These are phyloP conservation scores for Vicugna pacos DNA, from an alignment of 2,113 vertebrate genomes.

Conservation along the genomic window DNA sequence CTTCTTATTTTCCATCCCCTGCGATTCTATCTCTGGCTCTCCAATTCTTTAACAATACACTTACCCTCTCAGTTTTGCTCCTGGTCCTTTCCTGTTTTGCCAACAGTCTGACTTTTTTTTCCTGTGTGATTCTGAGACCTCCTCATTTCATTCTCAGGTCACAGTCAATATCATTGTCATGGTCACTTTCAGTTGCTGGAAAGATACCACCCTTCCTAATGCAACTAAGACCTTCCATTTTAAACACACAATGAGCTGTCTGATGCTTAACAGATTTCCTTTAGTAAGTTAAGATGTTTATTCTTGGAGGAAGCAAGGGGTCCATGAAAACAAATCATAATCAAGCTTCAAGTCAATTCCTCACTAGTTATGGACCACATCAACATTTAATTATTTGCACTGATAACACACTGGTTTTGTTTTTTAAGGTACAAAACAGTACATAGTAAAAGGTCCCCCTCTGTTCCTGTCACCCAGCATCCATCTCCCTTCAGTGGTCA, in stretches of 20 bases:
- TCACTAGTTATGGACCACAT: neutral
- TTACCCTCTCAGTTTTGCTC: neutral
- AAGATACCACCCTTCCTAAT: neutral
- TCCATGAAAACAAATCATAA: neutral
- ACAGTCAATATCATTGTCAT: neutral
- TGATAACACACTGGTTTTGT: neutral
- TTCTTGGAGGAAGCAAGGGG: neutral
- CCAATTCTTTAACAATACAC: neutral
- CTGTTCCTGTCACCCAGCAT: neutral
- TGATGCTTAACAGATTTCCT: neutral
- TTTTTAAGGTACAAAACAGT: neutral
- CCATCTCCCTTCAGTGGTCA: rapidly evolving
- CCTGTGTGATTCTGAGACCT: neutral
- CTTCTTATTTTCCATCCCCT: neutral
- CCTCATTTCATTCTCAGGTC: neutral
- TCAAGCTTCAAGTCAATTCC: neutral
- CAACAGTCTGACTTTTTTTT: neutral
- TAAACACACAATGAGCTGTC: neutral
- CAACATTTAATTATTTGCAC: neutral
- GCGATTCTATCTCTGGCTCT: rapidly evolving
- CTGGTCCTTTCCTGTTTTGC: neutral
- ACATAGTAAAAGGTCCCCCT: neutral
- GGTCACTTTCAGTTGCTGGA: neutral
- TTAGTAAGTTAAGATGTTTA: neutral
- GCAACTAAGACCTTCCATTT: neutral